phyloP scores from a whole-genome alignment of 2,797 vertebrate species.

The Pantherophis alleghaniensis region DNA sequence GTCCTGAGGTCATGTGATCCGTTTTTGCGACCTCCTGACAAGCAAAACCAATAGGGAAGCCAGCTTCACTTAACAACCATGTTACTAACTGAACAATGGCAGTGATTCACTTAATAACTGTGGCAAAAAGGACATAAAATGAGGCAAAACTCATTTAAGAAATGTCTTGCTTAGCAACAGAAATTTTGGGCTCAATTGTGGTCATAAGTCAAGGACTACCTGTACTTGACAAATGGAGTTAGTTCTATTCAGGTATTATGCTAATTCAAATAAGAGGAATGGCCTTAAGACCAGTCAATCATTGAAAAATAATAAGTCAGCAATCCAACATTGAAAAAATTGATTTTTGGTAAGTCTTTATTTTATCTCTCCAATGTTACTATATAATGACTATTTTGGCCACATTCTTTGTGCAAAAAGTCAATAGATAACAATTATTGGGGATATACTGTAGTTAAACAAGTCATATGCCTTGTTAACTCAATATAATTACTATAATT shows the following conservation, averaged over 20 bases:
- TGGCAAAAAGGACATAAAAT: too few relatives aligned
- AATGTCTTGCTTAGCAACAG: too few relatives aligned
- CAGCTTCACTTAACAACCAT: too few relatives aligned
- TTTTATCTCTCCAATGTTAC: not conserved
- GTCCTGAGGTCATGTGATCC: too few relatives aligned
- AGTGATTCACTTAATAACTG: too few relatives aligned
- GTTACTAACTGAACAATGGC: too few relatives aligned
- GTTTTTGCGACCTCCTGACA: too few relatives aligned
- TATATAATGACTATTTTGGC: not conserved
- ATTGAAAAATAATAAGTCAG: not conserved
- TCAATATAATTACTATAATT: not conserved
- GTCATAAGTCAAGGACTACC: too few relatives aligned
- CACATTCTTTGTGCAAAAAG: not conserved
- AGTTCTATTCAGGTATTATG: not conserved
- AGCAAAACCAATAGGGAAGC: too few relatives aligned
- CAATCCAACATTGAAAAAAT: not conserved
- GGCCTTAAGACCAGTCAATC: not conserved
- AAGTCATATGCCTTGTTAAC: not conserved
- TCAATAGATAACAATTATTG: not conserved
- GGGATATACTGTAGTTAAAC: not conserved
- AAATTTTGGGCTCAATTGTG: too few relatives aligned
- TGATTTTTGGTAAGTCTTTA: not conserved
- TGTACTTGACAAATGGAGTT: not conserved
- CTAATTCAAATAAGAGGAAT: not conserved
- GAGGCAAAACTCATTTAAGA: too few relatives aligned